Conservation (phyloP, 2,797 vertebrate species). For the Chiroxiphia lanceolata region DNA sequence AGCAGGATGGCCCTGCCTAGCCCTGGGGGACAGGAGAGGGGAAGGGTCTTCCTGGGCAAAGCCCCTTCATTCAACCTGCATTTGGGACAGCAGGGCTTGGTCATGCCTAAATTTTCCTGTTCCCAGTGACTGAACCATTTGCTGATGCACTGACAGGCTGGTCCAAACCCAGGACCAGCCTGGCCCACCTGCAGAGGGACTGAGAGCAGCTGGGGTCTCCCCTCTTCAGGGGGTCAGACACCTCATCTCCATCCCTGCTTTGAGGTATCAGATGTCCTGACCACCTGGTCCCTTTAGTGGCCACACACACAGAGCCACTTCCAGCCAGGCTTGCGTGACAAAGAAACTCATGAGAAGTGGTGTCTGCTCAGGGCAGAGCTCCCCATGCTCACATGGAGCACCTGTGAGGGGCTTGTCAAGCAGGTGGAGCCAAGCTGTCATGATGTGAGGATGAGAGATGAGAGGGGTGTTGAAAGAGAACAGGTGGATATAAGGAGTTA, state of each 20-base stretch:
- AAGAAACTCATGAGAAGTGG: neutral
- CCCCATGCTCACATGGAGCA: neutral
- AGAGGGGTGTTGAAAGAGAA: neutral
- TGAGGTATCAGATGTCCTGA: neutral
- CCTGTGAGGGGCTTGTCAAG: neutral
- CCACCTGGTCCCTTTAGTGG: neutral
- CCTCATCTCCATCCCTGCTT: neutral
- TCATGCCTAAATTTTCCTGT: neutral
- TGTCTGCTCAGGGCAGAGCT: neutral
- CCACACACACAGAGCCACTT: neutral
- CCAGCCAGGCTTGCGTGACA: neutral
- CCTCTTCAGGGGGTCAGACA: neutral
- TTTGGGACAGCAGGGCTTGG: neutral
- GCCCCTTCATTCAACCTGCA: neutral
- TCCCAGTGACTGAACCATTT: neutral
- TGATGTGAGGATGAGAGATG: neutral
- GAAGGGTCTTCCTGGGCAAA: neutral
- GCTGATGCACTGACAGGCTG: neutral
- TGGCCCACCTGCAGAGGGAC: neutral
- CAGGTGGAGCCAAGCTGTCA: neutral
- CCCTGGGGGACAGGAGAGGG: neutral
- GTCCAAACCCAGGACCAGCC: neutral
- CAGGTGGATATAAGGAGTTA: neutral
- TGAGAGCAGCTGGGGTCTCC: neutral
- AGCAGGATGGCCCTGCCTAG: neutral